These are phyloP conservation scores for Parnassius smintheus DNA, from an alignment of 2,888 invertebrate species.

Conservation along the genomic window DNA sequence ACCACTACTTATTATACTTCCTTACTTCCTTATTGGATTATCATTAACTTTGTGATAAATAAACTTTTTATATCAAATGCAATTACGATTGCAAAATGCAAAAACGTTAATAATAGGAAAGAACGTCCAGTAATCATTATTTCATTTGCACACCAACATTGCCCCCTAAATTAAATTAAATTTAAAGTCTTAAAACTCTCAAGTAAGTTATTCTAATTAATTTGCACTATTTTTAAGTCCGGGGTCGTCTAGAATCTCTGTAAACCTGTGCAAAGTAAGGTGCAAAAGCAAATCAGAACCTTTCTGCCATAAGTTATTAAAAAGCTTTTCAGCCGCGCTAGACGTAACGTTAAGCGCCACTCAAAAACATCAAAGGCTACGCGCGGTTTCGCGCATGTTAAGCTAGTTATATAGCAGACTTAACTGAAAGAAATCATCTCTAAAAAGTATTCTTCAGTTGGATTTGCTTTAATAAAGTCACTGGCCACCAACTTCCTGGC, in stretches of 20 bases:
- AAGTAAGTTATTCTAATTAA: no score
- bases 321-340: conserved; percentile 54
- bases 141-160: background rate
- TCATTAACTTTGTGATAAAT: no score
- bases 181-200: no score
- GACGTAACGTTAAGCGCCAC: conserved; percentile 70
- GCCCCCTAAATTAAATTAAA: background rate
- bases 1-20: no score
- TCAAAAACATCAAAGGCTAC: conserved; percentile 43
- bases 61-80: no score
- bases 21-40: no score
- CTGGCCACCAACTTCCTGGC: conserved; percentile 8
- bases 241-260: conserved; percentile 18
- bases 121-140: no score
- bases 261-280: conserved; percentile 39
- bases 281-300: conserved; percentile 63
- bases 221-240: conserved; percentile 3
- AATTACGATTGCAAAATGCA: no score
- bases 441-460: conserved; percentile 25
- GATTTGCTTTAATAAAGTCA: conserved; percentile 13
- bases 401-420: conserved; percentile 26
- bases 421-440: conserved; percentile 24
- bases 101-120: no score
- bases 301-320: conserved; percentile 38
- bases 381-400: conserved; percentile 37